Conservation (phyloP, 2,797 vertebrate species). For the Buphagus erythrorhynchus region DNA sequence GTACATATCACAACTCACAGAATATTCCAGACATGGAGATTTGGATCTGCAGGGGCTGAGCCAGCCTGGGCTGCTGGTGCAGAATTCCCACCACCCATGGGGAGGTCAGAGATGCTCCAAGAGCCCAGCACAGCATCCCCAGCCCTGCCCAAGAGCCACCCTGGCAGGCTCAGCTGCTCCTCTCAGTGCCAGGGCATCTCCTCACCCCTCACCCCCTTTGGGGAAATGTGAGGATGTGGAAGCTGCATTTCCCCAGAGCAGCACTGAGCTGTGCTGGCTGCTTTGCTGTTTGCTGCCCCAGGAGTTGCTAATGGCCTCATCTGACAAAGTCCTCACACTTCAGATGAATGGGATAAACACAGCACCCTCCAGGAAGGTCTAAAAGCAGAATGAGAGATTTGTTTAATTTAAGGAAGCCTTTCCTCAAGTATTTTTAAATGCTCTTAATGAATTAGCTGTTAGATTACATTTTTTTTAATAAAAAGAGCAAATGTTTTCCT, state of each 20-base stretch:
- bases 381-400: neutral
- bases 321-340: neutral
- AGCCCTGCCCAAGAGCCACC: neutral
- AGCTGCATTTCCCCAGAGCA: neutral
- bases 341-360: neutral
- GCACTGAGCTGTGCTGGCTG: accelerated
- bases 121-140: neutral
- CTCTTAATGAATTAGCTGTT: neutral
- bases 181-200: neutral
- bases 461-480: neutral
- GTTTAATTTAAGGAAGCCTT: neutral
- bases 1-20: neutral
- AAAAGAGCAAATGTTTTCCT: neutral
- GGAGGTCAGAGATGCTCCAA: neutral
- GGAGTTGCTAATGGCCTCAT: neutral
- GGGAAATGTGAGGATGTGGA: neutral
- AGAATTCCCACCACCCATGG: accelerated
- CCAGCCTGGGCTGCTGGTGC: neutral
- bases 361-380: neutral
- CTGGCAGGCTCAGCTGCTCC: neutral
- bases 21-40: neutral
- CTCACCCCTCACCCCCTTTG: neutral
- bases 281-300: neutral
- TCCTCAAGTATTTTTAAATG: neutral
- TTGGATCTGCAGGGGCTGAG: neutral